Conservation (phyloP, 2,113 vertebrate genomes). For the Brachyhypopomus occidentalis region DNA sequence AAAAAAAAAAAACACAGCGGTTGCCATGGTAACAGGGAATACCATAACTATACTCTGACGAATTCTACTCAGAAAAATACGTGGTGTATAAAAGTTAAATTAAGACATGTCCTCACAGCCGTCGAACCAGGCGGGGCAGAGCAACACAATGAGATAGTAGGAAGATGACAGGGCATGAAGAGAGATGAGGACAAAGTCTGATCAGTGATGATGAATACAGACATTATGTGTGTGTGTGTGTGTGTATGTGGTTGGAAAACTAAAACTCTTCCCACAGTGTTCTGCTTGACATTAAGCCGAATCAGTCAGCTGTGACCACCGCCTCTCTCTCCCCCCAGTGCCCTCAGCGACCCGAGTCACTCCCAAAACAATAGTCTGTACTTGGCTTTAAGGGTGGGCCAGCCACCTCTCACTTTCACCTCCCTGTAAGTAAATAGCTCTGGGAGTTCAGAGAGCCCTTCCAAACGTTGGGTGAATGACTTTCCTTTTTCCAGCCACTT, state of each 20-base stretch:
- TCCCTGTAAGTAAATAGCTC: slow-evolving; percentile 44
- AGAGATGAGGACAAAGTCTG: slow-evolving; percentile 41
- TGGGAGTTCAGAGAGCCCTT: slow-evolving; percentile 36
- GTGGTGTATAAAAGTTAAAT: not conserved
- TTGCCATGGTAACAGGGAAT: not conserved
- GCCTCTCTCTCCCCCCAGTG: slow-evolving; percentile 5
- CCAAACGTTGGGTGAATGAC: not conserved
- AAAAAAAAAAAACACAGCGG: not conserved
- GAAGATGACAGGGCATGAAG: slow-evolving; percentile 20
- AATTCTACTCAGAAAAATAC: not conserved
- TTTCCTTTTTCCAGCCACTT: not conserved
- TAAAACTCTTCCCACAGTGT: slow-evolving; percentile 50
- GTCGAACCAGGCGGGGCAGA: not conserved
- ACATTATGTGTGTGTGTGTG: slow-evolving; percentile 34
- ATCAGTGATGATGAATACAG: slow-evolving; percentile 49
- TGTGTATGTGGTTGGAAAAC: slow-evolving; percentile 41
- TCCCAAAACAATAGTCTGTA: slow-evolving; percentile 45
- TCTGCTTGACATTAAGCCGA: slow-evolving; percentile 56
- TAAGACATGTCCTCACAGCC: slow-evolving; percentile 3
- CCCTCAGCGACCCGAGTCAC: slow-evolving; percentile 44
- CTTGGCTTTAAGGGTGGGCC: slow-evolving; percentile 32
- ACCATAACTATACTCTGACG: not conserved
- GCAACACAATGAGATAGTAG: slow-evolving; percentile 28
- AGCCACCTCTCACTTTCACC: slow-evolving; percentile 42
- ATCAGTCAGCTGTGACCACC: slow-evolving; percentile 53